Evolutionary conservation across 2,113 vertebrate species (phyloP).

Genomic region (Erythrocebus patas): DNA sequence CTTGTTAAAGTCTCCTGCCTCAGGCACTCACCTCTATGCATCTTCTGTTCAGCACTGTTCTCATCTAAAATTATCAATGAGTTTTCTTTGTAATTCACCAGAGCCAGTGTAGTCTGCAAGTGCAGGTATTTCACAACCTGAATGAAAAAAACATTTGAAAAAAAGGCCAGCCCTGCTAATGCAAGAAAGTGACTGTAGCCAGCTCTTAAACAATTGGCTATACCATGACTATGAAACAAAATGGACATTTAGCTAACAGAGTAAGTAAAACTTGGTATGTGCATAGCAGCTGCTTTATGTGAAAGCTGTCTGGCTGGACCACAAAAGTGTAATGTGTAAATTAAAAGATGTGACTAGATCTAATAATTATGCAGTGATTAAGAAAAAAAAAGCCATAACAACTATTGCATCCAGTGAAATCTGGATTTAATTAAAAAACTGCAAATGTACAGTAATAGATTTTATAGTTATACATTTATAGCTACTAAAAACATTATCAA

Average conservation of each 20-base stretch:
- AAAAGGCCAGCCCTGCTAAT: neutral
- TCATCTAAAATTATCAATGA: neutral
- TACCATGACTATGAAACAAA: neutral
- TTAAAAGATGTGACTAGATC: neutral
- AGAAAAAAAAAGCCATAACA: neutral
- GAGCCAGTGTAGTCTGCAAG: neutral
- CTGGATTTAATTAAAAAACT: neutral
- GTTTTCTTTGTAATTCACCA: neutral
- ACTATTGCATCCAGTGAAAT: fast-evolving
- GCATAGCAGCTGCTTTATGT: neutral
- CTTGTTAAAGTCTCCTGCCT: neutral
- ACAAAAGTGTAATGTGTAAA: neutral
- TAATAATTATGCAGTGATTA: neutral
- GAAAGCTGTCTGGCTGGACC: neutral
- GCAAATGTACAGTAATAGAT: neutral
- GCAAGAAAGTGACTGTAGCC: neutral
- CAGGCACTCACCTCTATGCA: fast-evolving
- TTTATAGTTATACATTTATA: neutral
- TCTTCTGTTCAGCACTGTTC: no score
- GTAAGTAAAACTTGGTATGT: fast-evolving
- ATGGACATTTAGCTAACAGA: neutral
- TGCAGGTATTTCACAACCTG: neutral
- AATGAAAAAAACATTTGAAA: neutral
- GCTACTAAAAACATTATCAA: neutral
- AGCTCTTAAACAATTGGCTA: neutral